Evolutionary conservation across 2,888 invertebrate genomes (phyloP).

Genomic region (Alloscopus bannaensis): DNA sequence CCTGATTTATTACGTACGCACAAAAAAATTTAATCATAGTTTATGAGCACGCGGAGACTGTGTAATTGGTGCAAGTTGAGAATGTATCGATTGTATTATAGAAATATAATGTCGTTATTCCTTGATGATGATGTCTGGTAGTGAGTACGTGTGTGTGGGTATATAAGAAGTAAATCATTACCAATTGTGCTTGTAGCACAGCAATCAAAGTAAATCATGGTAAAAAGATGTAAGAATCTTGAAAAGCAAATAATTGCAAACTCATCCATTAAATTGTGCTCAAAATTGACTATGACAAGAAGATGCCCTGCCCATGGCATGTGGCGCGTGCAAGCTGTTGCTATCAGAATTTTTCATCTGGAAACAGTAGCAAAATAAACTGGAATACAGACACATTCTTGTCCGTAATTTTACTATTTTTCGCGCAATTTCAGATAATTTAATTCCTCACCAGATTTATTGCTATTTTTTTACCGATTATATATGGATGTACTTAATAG

Average conservation of each 20-base stretch:
- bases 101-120: background rate
- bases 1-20: constrained; percentile 46
- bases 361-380: too few species aligned
- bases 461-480: too few species aligned
- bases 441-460: too few species aligned
- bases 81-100: too few species aligned
- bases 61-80: too few species aligned
- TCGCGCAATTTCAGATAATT: too few species aligned
- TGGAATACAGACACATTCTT: too few species aligned
- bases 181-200: background rate
- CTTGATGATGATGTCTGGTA: background rate
- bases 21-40: background rate
- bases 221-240: background rate
- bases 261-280: constrained; percentile 17
- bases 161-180: background rate
- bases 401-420: too few species aligned
- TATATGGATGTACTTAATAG: too few species aligned
- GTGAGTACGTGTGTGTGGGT: background rate
- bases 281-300: constrained; percentile 9
- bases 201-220: constrained; percentile 20
- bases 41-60: background rate
- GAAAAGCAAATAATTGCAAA: constrained; percentile 19
- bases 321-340: constrained; percentile 28
- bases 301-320: constrained; percentile 36
- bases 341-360: too few species aligned